These are phyloP conservation scores for Zygaena filipendulae DNA, from an alignment of 2,888 invertebrate species.

Conservation along the genomic window DNA sequence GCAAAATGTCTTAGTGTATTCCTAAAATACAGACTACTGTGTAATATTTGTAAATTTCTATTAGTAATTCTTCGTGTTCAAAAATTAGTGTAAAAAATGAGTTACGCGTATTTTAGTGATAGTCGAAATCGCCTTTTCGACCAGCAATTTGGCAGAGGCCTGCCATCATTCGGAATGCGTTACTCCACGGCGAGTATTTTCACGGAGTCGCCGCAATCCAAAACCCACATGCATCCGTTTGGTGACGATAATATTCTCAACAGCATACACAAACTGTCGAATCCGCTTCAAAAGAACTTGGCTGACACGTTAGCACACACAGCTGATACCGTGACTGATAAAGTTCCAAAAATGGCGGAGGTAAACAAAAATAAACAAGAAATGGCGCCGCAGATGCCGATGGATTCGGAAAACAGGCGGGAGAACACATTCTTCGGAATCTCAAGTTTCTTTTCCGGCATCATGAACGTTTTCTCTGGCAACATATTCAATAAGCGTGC, in stretches of 20 bases:
- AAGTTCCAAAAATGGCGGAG: conserved; percentile 14
- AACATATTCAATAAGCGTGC: conserved; percentile 37
- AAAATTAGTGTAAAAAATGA: no score
- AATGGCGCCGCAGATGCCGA: conserved; percentile 13
- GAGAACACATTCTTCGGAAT: conserved; percentile 28
- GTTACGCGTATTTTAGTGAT: conserved; percentile 36
- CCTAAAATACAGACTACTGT: conserved; percentile 20
- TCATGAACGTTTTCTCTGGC: conserved; percentile 38
- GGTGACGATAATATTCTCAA: conserved; percentile 34
- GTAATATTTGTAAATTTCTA: no score
- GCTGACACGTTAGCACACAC: conserved; percentile 39
- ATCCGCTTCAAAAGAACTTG: conserved; percentile 48
- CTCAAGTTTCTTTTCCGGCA: conserved; percentile 39
- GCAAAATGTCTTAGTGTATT: conserved; percentile 37
- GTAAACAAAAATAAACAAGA: conserved; percentile 13
- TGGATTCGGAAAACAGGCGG: conserved; percentile 18
- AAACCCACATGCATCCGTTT: conserved; percentile 33
- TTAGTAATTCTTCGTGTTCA: no score
- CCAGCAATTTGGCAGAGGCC: conserved; percentile 14
- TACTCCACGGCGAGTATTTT: conserved; percentile 36
- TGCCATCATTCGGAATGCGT: conserved; percentile 23
- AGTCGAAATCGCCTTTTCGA: conserved; percentile 30
- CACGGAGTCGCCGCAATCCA: conserved; percentile 29
- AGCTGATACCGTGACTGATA: conserved; percentile 19
- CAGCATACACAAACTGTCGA: conserved; percentile 39